Evolutionary conservation across 2,113 vertebrate genomes (phyloP), one percentile per base, ranked within the genome.

Genomic region (Pseudolaguvia tuberculata): DNA sequence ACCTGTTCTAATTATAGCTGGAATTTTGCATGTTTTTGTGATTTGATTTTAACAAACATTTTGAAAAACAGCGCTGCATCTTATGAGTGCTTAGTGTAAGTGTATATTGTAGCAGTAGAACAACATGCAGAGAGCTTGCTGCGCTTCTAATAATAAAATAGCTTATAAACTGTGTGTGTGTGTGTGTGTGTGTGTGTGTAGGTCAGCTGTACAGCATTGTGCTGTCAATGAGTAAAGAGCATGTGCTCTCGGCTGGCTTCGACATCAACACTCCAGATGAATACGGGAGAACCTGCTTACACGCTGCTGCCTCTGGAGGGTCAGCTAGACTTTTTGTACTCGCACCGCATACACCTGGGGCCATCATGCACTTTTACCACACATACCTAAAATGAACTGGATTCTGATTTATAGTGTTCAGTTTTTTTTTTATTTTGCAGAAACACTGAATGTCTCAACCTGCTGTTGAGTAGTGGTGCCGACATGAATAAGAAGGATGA

Each of bases 241-340:
- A 94, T 15, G 92, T 90, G 75, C 88, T 91, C 69, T 91, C 92
- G 0, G 89, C 91, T 35, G 95, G 93, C 80, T 95, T 94, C 78
- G 95, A 98, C 84, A 93, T 98, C 80, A 97, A 98, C 86, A 92
- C 90, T 1, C 87, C 90, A 45, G 96, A 98, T 83, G 93, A 92
- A 87, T 89, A 92, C 31, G 96, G 96, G 82, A 94, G 95, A 83
- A 98, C 94, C 75, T 96, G 94, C 87, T 92, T 98, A 83, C 96
- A 98, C 81, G 96, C 96, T 88, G 96, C 96, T 90, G 95, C 96
- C 87, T 95, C 94, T 66, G 96, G 95, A 91, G 96, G 96, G 96
- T 98, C 73, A 82, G 90, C 13, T n/a, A 10, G 5, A 1, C 9
- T 42, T 42, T 42, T 42, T 42, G 4, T 42, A 8, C 39, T 42